Evolutionary conservation across 2,797 vertebrate genomes (phyloP), one percentile per base, ranked within the genome.

Genomic region (Anisognathus igniventris): DNA sequence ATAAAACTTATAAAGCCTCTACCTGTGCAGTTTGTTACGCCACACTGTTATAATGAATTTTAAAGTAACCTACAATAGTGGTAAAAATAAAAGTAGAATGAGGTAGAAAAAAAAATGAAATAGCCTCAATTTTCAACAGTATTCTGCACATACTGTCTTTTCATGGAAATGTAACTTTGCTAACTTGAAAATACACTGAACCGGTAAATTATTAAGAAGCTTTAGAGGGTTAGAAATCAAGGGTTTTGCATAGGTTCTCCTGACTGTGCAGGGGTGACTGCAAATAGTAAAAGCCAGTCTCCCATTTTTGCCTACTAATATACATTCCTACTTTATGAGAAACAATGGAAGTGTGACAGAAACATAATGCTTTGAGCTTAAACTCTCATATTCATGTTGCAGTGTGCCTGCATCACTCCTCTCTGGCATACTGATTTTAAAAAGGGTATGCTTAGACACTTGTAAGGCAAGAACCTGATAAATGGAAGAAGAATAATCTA

Each of bases 301-400:
- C 77, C 83, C 66, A 86, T 90, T 97, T 96, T 92, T 96, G 67
- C 80, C 88, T 86, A 77, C 92, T 66, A 95, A 90, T 88, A 88
- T 67, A 91, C 65, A 56, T 72, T 92, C 84, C 53, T 86, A 40
- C 89, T 94, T 90, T 60, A 91, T 58, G 68, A 95, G 90, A 95
- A 96, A 97, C 91, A 96, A 95, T 90, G 92, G 27, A 94, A 94
- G 44, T 83, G 53, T 92, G 95, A 96, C 89, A 84, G 84, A 94
- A 95, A 71, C 74, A 94, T 92, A 95, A 95, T 66, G 62, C 62
- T 97, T 94, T 95, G 74, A 94, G 95, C 86, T 96, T 97, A 62
- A 42, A 42, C 28, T 61, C 60, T 40, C 60, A 31, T 23, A 30
- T 42, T 42, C 39, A 42, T 1, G 2, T 22, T 31, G 60, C 60